These are phyloP conservation scores for Alosa alosa DNA, from an alignment of 2,113 vertebrate genomes.

Conservation along the genomic window DNA sequence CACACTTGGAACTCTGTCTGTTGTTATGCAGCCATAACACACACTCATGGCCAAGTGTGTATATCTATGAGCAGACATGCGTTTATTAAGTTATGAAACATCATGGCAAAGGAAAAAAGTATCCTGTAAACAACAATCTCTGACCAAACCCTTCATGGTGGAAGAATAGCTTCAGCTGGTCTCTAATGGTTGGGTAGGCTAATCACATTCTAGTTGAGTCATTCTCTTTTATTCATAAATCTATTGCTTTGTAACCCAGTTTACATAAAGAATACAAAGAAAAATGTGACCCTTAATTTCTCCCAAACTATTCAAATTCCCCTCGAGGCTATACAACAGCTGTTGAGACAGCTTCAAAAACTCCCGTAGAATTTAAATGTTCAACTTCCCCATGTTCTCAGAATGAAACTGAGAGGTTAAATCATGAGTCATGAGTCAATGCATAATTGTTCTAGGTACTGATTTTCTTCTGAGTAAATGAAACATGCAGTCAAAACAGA, in stretches of 20 bases:
- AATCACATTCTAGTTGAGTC: too few species aligned
- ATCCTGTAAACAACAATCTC: too few species aligned
- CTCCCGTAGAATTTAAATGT: neutral
- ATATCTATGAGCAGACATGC: neutral
- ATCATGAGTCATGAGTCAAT: too few species aligned
- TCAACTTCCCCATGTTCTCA: neutral
- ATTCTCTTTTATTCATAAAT: neutral
- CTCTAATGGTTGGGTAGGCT: too few species aligned
- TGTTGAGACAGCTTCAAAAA: neutral
- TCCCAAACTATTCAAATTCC: neutral
- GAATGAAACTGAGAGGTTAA: neutral
- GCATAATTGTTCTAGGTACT: neutral
- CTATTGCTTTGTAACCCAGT: neutral
- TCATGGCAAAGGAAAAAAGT: neutral
- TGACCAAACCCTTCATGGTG: too few species aligned
- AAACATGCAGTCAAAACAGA: neutral
- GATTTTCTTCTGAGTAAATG: conserved; percentile 8
- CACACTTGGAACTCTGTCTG: neutral
- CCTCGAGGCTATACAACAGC: neutral
- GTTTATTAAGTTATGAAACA: neutral
- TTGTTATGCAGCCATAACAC: neutral
- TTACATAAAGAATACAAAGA: neutral
- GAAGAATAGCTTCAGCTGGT: too few species aligned
- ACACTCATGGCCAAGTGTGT: neutral
- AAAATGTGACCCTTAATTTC: neutral